Percentiles rank a stretch among this genome's conserved stretches.
Evolutionary conservation across 2,113 vertebrate genomes (phyloP).

Genomic region (Paramisgurnus dabryanus): DNA sequence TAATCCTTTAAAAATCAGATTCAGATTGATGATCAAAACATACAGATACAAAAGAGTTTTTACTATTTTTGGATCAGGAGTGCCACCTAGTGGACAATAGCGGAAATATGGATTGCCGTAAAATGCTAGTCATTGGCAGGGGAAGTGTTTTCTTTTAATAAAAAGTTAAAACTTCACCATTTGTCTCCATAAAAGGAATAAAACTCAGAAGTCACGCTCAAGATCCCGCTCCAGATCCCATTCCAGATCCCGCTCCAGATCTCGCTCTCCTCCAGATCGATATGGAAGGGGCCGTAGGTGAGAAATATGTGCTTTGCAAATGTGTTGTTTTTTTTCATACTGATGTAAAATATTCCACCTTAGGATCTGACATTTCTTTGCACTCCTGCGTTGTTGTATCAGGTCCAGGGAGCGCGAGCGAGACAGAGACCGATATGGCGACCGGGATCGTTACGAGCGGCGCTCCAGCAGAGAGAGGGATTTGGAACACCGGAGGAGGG

Average conservation of each 20-base stretch:
- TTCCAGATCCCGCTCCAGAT: constrained; percentile 50
- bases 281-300: constrained; percentile 41
- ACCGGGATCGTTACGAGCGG: constrained; percentile 55
- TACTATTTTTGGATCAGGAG: too few relatives aligned
- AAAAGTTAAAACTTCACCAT: background rate
- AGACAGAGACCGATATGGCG: constrained; percentile 63
- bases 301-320: background rate
- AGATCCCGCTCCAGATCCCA: constrained; percentile 47
- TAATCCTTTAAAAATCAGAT: too few relatives aligned
- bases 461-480: constrained; percentile 55
- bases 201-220: constrained; percentile 50
- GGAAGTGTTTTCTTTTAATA: too few relatives aligned
- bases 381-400: background rate
- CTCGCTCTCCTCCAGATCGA: constrained; percentile 47
- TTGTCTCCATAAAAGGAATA: constrained; percentile 36
- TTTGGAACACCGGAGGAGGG: constrained; percentile 65
- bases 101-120: too few relatives aligned
- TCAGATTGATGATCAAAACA: too few relatives aligned
- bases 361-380: background rate
- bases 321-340: background rate
- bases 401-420: constrained; percentile 48
- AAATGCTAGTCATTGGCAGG: too few relatives aligned
- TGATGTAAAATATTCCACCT: background rate
- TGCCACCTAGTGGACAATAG: too few relatives aligned
- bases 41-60: too few relatives aligned